Evolutionary conservation across 2,113 vertebrate genomes (phyloP).

Genomic region (Paralichthys olivaceus): DNA sequence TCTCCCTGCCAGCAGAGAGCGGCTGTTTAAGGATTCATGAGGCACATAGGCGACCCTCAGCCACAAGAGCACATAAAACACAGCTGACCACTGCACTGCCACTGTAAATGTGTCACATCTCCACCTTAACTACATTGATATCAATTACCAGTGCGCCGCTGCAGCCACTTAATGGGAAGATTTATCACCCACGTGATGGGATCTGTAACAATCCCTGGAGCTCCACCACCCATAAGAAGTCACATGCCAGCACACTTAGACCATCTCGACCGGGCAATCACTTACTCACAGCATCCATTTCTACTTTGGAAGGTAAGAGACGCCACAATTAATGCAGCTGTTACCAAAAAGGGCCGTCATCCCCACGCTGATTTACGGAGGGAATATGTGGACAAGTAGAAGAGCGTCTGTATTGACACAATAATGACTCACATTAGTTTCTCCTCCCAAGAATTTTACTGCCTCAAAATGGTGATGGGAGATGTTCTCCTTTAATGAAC

Average conservation of each 20-base stretch:
- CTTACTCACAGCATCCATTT: constrained; percentile 58
- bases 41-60: constrained; percentile 81
- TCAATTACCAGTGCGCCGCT: constrained; percentile 79
- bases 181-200: constrained; percentile 72
- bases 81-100: constrained; percentile 78
- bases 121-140: constrained; percentile 76
- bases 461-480: constrained; percentile 13
- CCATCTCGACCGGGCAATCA: constrained; percentile 38
- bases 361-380: constrained; percentile 31
- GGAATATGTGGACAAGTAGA: constrained; percentile 17
- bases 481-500: constrained; percentile 43
- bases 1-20: constrained; percentile 63
- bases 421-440: constrained; percentile 48
- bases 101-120: constrained; percentile 78
- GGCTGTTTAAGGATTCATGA: constrained; percentile 85
- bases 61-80: constrained; percentile 80
- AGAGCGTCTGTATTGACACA: constrained; percentile 42
- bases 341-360: constrained; percentile 46
- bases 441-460: constrained; percentile 42
- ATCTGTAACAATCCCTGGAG: constrained; percentile 63
- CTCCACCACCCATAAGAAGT: constrained; percentile 25
- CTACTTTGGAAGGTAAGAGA: constrained; percentile 56
- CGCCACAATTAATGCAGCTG: constrained; percentile 54
- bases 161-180: constrained; percentile 76
- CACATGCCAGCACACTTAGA: constrained; percentile 46